These are phyloP conservation scores for Eledona agricola DNA, from an alignment of 2,888 invertebrate genomes.

Conservation along the genomic window DNA sequence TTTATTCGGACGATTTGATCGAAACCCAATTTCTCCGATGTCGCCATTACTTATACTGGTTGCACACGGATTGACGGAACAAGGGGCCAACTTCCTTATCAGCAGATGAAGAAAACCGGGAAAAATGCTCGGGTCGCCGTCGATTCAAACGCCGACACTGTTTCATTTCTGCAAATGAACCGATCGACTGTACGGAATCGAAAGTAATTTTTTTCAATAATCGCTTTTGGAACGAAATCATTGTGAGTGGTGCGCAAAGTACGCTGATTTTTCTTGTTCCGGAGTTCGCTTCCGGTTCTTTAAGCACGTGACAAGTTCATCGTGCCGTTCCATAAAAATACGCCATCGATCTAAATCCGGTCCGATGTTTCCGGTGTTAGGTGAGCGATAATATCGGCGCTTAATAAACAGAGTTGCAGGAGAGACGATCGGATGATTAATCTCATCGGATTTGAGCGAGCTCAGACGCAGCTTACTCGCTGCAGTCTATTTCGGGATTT, in stretches of 20 bases:
- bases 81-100: conserved; percentile 16
- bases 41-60: conserved; percentile 12
- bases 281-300: conserved; percentile 28
- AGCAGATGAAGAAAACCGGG: conserved; percentile 9
- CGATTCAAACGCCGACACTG: neutral
- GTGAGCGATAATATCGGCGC: neutral
- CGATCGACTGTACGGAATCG: neutral
- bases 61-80: conserved; percentile 18
- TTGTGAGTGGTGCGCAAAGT: conserved; percentile 10
- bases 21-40: conserved; percentile 12
- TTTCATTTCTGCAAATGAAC: neutral
- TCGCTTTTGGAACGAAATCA: neutral
- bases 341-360: conserved; percentile 13
- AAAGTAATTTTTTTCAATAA: neutral
- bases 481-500: too few species aligned
- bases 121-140: too few species aligned
- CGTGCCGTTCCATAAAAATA: conserved; percentile 21
- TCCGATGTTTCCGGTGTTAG: neutral
- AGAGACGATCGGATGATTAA: conserved; percentile 11
- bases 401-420: too few species aligned
- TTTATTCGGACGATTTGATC: conserved; percentile 17
- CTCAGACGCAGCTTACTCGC: conserved; percentile 14
- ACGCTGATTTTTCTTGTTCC: conserved; percentile 21
- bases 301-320: conserved; percentile 31
- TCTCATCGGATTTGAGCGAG: conserved; percentile 1